Evolutionary conservation across 2,113 vertebrate genomes (phyloP).

Genomic region (Paradoxurus hermaphroditus): DNA sequence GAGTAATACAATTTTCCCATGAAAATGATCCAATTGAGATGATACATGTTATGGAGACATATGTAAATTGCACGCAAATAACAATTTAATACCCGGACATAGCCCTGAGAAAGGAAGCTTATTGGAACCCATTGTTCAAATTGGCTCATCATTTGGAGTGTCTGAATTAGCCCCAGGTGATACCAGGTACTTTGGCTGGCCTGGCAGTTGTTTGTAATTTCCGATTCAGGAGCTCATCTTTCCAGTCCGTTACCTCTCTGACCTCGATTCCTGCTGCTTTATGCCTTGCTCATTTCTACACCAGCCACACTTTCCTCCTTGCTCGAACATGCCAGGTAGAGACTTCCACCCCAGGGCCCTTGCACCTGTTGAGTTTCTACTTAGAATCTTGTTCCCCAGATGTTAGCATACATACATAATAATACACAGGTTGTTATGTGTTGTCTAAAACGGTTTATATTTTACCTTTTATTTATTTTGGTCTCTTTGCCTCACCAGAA

Average conservation of each 20-base stretch:
- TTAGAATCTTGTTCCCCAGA: not conserved
- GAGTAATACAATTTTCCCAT: not conserved
- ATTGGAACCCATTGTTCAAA: not conserved
- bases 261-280: not conserved
- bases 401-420: not conserved
- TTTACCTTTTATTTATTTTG: not conserved
- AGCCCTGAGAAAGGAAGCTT: not conserved
- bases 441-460: not conserved
- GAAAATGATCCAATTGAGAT: not conserved
- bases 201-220: not conserved
- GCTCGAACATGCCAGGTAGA: not conserved
- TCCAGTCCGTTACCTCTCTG: not conserved
- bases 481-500: not conserved
- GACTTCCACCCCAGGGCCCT: not conserved
- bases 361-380: not conserved
- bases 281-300: not conserved
- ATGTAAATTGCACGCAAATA: slow-evolving; percentile 30
- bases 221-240: not conserved
- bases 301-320: not conserved
- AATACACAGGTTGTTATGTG: too few species aligned
- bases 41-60: not conserved
- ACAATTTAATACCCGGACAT: not conserved
- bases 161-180: not conserved
- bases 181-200: not conserved
- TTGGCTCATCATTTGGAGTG: not conserved